These are phyloP conservation scores for Oostethus manadensis DNA, from an alignment of 2,113 vertebrate species.

Conservation along the genomic window DNA sequence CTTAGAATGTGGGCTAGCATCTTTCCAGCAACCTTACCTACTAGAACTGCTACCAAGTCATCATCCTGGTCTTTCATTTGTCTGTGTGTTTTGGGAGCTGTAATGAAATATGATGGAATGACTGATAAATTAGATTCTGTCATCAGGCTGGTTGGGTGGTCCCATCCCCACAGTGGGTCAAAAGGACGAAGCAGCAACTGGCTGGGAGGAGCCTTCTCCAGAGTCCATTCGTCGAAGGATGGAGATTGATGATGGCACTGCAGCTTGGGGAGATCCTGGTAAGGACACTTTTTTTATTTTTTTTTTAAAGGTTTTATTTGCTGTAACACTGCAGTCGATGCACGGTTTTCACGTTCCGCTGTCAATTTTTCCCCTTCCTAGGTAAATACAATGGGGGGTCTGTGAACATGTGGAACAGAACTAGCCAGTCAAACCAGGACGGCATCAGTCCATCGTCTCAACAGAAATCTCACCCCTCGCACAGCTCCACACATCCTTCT, in stretches of 20 bases:
- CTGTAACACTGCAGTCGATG: not conserved
- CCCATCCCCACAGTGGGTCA: slow-evolving; percentile 75
- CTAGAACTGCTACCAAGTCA: not conserved
- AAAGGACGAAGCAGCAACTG: slow-evolving; percentile 83
- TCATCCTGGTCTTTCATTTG: not conserved
- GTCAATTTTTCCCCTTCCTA: slow-evolving; percentile 5
- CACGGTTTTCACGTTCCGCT: not conserved
- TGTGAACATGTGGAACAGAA: slow-evolving; percentile 94
- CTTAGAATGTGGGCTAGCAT: not conserved
- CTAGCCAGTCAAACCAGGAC: slow-evolving; percentile 80
- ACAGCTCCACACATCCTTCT: slow-evolving; percentile 41
- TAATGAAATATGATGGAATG: not conserved
- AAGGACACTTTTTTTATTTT: not conserved
- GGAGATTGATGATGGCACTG: slow-evolving; percentile 96
- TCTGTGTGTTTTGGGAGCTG: not conserved
- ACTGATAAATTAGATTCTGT: not conserved
- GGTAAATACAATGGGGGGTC: slow-evolving; percentile 64
- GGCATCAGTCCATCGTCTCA: slow-evolving; percentile 59
- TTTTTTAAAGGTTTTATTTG: not conserved
- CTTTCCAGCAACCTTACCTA: not conserved
- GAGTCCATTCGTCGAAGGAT: slow-evolving; percentile 91
- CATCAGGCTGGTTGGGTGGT: slow-evolving; percentile 85
- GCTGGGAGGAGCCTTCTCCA: slow-evolving; percentile 97
- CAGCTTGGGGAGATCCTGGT: slow-evolving; percentile 94
- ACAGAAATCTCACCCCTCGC: slow-evolving; percentile 46